Percentiles rank a stretch among this genome's conserved stretches.
Evolutionary conservation across 2,888 invertebrate genomes (phyloP).

Genomic region (Hydrotaea cyrtoneurina): DNA sequence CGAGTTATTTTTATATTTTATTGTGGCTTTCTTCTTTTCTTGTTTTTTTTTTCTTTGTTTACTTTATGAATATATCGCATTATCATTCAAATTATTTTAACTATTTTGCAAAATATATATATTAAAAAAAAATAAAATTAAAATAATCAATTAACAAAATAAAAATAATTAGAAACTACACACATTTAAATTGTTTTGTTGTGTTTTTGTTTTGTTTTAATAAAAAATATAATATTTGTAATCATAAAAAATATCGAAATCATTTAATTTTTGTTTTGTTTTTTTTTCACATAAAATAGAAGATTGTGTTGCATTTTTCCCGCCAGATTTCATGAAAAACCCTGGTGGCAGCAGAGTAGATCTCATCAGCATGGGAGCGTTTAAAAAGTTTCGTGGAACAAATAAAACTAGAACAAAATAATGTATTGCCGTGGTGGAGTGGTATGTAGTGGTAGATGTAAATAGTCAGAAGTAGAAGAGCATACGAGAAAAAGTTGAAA

Average conservation of each 20-base stretch:
- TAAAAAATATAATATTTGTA: conserved; percentile 30
- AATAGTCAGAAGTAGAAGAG: neutral
- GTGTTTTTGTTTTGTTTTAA: conserved; percentile 5
- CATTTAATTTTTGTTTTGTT: neutral
- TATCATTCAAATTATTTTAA: conserved; percentile 18
- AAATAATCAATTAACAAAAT: conserved; percentile 35
- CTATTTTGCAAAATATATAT: conserved; percentile 18
- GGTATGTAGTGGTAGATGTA: neutral
- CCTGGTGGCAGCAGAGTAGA: neutral
- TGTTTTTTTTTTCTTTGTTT: conserved; percentile 1
- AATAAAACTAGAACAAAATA: conserved; percentile 1
- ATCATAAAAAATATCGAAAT: conserved; percentile 28
- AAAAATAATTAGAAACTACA: conserved; percentile 34
- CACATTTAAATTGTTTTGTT: neutral
- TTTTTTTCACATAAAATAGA: neutral
- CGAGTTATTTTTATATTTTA: conserved; percentile 16
- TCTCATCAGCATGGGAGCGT: neutral
- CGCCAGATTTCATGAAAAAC: neutral
- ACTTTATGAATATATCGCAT: conserved; percentile 21
- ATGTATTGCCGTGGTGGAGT: neutral
- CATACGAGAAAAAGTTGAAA: neutral
- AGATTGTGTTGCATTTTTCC: conserved; percentile 23
- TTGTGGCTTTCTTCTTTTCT: conserved; percentile 6
- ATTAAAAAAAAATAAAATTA: conserved; percentile 29
- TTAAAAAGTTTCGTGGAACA: conserved; percentile 3